Percentiles rank a stretch among this genome's conserved stretches.
phyloP scores from a whole-genome alignment of 2,113 vertebrate species.

The Ia io region DNA sequence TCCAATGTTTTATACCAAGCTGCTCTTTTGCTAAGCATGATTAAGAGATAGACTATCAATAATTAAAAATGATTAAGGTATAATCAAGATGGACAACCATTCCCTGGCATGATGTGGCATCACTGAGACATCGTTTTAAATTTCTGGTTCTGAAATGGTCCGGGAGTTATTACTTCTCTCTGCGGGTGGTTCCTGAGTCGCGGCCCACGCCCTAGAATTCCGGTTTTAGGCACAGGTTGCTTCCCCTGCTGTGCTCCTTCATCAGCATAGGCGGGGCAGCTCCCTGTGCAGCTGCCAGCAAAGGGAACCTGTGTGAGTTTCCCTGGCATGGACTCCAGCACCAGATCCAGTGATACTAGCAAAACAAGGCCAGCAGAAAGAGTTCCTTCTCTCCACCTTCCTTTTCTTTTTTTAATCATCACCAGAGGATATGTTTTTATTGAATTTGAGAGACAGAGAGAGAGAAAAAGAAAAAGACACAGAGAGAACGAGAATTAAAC shows the following conservation, averaged over 20 bases:
- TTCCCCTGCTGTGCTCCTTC: slow-evolving; percentile 85
- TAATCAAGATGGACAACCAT: slow-evolving; percentile 62
- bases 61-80: slow-evolving; percentile 46
- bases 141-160: slow-evolving; percentile 78
- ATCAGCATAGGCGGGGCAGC: slow-evolving; percentile 62
- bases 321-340: slow-evolving; percentile 71
- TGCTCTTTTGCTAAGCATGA: background rate
- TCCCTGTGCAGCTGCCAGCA: slow-evolving; percentile 77
- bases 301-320: slow-evolving; percentile 76
- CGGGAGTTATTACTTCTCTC: slow-evolving; percentile 75
- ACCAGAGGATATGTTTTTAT: background rate
- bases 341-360: slow-evolving; percentile 72
- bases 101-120: slow-evolving; percentile 69
- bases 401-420: background rate
- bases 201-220: slow-evolving; percentile 86
- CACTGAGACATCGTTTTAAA: slow-evolving; percentile 71
- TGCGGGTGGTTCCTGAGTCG: slow-evolving; percentile 71
- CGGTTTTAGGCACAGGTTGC: slow-evolving; percentile 84
- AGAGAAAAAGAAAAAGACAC: background rate
- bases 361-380: slow-evolving; percentile 74
- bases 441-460: background rate
- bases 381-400: background rate
- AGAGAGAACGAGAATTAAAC: background rate
- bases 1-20: slow-evolving; percentile 20
- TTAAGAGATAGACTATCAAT: background rate